Conservation (phyloP, 2,888 invertebrate genomes). For the Automeris io region DNA sequence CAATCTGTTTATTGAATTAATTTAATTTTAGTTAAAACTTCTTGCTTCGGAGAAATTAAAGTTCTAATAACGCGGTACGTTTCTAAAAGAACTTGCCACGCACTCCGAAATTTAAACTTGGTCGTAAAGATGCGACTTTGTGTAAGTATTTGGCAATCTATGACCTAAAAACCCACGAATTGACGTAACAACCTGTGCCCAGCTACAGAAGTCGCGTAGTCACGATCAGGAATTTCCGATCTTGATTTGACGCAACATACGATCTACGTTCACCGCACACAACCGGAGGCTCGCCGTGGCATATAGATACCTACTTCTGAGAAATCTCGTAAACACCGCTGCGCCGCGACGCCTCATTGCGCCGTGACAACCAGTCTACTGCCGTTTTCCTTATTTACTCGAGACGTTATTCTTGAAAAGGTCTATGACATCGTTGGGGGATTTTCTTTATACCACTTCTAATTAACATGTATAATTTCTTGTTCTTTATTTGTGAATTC, state of each 20-base stretch:
- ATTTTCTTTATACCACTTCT: background rate
- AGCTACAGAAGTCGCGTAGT: constrained; percentile 16
- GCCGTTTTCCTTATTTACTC: constrained; percentile 43
- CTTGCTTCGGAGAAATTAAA: too few species aligned
- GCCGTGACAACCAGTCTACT: constrained; percentile 15
- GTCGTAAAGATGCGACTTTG: constrained; percentile 6
- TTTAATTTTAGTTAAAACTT: too few species aligned
- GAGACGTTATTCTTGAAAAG: constrained; percentile 6
- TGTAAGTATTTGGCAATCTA: constrained; percentile 8
- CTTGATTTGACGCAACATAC: constrained; percentile 31
- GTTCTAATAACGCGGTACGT: too few species aligned
- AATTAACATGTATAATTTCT: background rate
- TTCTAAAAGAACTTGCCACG: background rate
- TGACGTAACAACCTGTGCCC: constrained; percentile 11
- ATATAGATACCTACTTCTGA: constrained; percentile 30
- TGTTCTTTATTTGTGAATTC: too few species aligned
- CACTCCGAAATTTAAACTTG: background rate
- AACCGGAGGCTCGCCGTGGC: constrained; percentile 12
- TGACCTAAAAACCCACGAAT: constrained; percentile 3
- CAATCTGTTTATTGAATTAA: background rate
- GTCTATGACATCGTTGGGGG: background rate
- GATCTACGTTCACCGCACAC: constrained; percentile 10
- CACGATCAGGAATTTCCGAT: constrained; percentile 50
- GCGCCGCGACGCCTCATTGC: too few species aligned
- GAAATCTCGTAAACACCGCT: constrained; percentile 35